Evolutionary conservation across 2,888 invertebrate genomes (phyloP), one percentile per base, ranked within the genome.

Genomic region (Lochmaea capreae): DNA sequence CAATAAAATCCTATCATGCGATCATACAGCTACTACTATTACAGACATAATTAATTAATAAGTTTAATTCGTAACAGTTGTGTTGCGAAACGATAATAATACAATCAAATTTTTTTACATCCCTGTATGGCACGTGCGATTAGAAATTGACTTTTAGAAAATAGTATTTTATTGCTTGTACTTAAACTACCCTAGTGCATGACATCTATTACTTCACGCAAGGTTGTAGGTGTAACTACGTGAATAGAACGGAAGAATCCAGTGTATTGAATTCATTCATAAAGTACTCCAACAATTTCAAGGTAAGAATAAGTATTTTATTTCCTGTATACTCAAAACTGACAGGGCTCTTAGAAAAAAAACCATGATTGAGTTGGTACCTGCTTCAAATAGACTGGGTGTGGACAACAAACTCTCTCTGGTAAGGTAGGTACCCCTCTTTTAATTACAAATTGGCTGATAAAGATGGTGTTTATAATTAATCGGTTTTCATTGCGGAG

Each of bases 311-410:
- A 67, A 59, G 43, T 59, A 59, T 67, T 33, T 43, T 67, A 59
- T 59, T 59, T 67, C 59, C 67, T 67, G 67, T 58, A 59, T 59
- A 43, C 67, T 67, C 59, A 59, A 46, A 67, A 67, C 59, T 46
- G 46, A 59, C 59, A 46, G 46, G 22, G 39, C 59, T 43, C 59
- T 22, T 42, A 59, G 22, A 62, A 65, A 46, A 43, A 66, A 67
- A 67, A 67, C n/a, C 46, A n/a, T 67, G 43, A 67, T 67, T 67
- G 59, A 67, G 67, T 59, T 67, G 59, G 59, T 67, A 67, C 59
- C 58, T 54, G 67, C 9, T 67, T 67, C 46, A 67, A 67, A 67
- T 58, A 59, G 46, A 67, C 67, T 67, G 67, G 59, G 59, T 67
- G 67, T 59, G 59, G 59, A 67, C 67, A 46, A 67, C 46, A 67